phyloP scores from a whole-genome alignment of 2,888 invertebrate species.

The Lithophane leautieri region DNA sequence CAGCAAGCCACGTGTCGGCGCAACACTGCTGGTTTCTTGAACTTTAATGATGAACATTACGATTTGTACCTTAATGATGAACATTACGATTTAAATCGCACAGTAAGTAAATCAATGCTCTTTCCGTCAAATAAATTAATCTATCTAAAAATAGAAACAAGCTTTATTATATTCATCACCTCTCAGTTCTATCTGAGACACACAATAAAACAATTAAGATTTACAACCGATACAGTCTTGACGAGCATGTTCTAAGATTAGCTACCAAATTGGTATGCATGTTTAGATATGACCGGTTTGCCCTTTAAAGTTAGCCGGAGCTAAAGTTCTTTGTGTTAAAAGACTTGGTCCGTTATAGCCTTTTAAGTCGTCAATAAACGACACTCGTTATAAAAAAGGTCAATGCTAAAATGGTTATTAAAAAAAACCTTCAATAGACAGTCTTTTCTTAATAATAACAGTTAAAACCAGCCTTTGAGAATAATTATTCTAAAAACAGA shows the following conservation, averaged over 20 bases:
- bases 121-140: neutral
- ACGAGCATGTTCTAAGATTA: slow-evolving; percentile 48
- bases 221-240: slow-evolving; percentile 29
- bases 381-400: neutral
- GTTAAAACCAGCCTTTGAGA: neutral
- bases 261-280: slow-evolving; percentile 54
- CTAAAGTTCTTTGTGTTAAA: slow-evolving; percentile 28
- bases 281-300: slow-evolving; percentile 38
- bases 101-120: neutral
- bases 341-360: neutral
- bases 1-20: too few relatives aligned
- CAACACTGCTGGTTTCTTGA: too few relatives aligned
- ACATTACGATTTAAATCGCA: neutral
- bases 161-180: slow-evolving; percentile 12
- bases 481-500: neutral
- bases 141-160: neutral
- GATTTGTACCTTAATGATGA: neutral
- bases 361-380: neutral
- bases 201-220: slow-evolving; percentile 43
- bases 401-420: neutral
- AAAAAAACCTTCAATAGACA: neutral
- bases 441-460: neutral
- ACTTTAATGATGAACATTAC: neutral
- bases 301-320: slow-evolving; percentile 53
- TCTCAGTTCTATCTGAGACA: neutral